Base-by-base conservation (phyloP, 2,113 vertebrate genomes). In the Lagopus muta region DNA sequence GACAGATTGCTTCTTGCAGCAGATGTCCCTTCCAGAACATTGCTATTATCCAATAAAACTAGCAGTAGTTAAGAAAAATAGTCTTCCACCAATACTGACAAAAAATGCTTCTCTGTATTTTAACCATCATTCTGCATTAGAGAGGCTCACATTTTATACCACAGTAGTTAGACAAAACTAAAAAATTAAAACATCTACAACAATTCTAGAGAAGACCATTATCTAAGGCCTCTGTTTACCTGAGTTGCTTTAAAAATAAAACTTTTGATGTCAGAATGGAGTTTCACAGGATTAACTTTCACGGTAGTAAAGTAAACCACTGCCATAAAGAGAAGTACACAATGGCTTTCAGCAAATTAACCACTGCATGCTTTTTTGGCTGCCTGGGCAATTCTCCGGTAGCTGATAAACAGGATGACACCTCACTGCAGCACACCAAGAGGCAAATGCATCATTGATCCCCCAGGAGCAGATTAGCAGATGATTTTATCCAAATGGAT, bases 21-120 rank as follows among this genome's bases (percentile, higher is more conserved):
- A 61, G 85, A 69, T 85, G 50, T 79, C 43, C 36, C 40, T 65
- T 78, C 82, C 69, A 94, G 92, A 88, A 96, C 8, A 48, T 78
- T 97, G 95, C 96, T 97, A 13, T 89, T 97, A 55, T 98, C 97
- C 90, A 98, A 6, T 62, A 98, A 94, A 84, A 96, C 98, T 98
- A 38, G 69, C 24, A 47, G 87, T 65, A 48, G 3, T 83, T 79
- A 28, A 92, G 95, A 60, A 94, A 96, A 50, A 3, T 54, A 34
- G 24, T 34, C 10, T 50, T 71, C 22, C 32, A 30, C 20, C 18
- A 40, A 6, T 21, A 80, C 47, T 38, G 11, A 82, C 17, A 76
- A 76, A 76, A 55, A 89, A 47, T 16, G 28, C 4, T 42, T 42
- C 17, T 54, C 40, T 2, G 0, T 19, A 62, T 70, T 54, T 7